These are phyloP conservation scores for Manis crassicaudata DNA, from an alignment of 2,797 vertebrate species.

Conservation along the genomic window DNA sequence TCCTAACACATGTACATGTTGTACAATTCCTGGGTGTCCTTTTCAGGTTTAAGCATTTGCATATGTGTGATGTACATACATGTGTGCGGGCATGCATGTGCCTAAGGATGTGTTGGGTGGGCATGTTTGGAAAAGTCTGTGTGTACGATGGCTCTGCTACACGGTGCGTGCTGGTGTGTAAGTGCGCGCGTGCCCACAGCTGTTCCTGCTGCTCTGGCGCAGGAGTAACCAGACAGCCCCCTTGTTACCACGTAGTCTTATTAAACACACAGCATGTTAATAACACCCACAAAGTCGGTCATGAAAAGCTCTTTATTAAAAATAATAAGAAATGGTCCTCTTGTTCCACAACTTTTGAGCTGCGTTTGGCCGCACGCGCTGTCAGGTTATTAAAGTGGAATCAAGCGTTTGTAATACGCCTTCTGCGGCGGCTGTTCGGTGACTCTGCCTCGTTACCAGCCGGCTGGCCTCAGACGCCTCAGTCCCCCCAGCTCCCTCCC, in stretches of 20 bases:
- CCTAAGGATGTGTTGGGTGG: too few species aligned
- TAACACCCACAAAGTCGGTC: conserved; percentile 42
- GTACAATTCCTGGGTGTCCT: fast-evolving
- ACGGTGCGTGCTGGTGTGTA: fast-evolving
- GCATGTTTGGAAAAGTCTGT: fast-evolving
- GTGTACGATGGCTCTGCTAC: fast-evolving
- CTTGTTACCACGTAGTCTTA: conserved; percentile 58
- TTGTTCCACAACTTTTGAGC: conserved; percentile 65
- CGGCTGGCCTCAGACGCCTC: not conserved
- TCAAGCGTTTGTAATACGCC: conserved; percentile 25
- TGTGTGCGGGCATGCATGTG: too few species aligned
- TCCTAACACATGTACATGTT: fast-evolving
- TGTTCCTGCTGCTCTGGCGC: not conserved
- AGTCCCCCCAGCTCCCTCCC: not conserved
- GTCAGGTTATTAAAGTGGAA: conserved; percentile 75
- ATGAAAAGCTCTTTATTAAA: conserved; percentile 73
- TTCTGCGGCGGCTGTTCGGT: not conserved
- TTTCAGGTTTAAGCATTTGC: not conserved
- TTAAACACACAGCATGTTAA: conserved; percentile 71
- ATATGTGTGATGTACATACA: fast-evolving
- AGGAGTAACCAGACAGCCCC: not conserved
- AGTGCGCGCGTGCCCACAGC: not conserved
- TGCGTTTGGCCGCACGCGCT: not conserved
- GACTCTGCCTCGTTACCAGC: not conserved
- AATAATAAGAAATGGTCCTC: conserved; percentile 66